phyloP scores from a whole-genome alignment of 92 coral and sea anemone species.

The Heliopora coerulea region DNA sequence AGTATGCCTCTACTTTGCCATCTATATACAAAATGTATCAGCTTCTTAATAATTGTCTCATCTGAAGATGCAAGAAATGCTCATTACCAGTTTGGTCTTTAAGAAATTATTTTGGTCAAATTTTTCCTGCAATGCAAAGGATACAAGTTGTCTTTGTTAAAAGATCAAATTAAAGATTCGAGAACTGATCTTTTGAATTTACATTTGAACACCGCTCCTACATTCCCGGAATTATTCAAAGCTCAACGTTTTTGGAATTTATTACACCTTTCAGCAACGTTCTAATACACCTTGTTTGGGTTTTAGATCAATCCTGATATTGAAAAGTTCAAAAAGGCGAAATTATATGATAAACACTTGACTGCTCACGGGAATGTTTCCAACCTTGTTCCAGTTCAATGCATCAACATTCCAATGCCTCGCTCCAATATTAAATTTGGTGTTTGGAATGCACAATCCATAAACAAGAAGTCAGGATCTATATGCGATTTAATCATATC shows the following conservation, averaged over 20 bases:
- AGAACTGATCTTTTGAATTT: slow-evolving; percentile 40
- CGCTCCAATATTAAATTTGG: not conserved
- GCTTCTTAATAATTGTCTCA: too few species aligned
- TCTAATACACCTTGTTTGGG: not conserved
- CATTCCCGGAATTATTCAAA: not conserved
- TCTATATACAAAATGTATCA: too few species aligned
- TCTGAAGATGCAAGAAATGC: too few species aligned
- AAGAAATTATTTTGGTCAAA: too few species aligned
- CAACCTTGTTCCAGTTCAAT: slow-evolving; percentile 26
- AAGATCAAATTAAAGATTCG: slow-evolving; percentile 44
- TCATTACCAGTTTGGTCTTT: too few species aligned
- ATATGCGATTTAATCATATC: slow-evolving; percentile 33
- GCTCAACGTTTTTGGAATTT: not conserved
- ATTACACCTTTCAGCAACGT: not conserved
- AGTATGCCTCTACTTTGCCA: too few species aligned
- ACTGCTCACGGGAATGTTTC: not conserved
- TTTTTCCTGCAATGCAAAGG: too few species aligned
- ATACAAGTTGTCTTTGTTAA: too few species aligned
- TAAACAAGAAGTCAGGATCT: slow-evolving; percentile 42
- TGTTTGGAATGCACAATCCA: slow-evolving; percentile 40
- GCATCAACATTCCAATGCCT: not conserved
- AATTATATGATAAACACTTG: slow-evolving; percentile 5
- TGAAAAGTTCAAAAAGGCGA: not conserved
- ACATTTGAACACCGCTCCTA: not conserved
- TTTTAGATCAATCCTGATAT: not conserved